Base-by-base conservation (phyloP, 2,888 invertebrate genomes). In the Protonemura montana region DNA sequence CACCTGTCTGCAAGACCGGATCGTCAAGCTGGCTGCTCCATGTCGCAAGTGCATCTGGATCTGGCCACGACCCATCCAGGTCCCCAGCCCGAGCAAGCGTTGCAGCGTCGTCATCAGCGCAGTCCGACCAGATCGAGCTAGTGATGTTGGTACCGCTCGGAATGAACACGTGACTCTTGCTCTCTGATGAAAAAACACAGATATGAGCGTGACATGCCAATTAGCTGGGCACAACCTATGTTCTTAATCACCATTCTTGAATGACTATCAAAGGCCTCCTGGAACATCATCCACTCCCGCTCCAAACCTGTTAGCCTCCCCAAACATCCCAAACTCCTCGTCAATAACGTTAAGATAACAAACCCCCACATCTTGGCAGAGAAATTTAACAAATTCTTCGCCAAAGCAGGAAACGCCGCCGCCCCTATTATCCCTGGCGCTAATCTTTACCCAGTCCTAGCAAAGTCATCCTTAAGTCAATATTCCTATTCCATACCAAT, bases 121-220 rank as follows among this genome's bases (percentile, higher is more conserved):
- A 87, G 26, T 87, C 87, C 16, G 93, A 93, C 93, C 93, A 93
- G 89, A 93, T 93, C 10, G 93, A 93, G 89, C 91, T 92, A 81
- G 91, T 92, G 86, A 93, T 91, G 89, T 93, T 93, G 41, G 93
- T 92, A 86, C 93, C 93, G 88, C 91, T 91, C 81, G 92, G 91
- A 91, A 93, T 91, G 89, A 90, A 92, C 16, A 88, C 85, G 84
- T 89, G 86, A 27, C 81, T 86, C 25, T 80, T 28, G n/a, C 59
- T 59, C 59, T 21, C 59, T 59, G 59, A 21, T 16, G 59, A 13
- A 13, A 41, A 41, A 41, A 7, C n/a, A n/a, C n/a, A n/a, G n/a
- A n/a, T n/a, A n/a, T n/a, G n/a, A n/a, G n/a, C n/a, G n/a, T n/a
- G n/a, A n/a, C n/a, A n/a, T n/a, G n/a, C n/a, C n/a, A n/a, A n/a